A percentile compares a stretch with the other conserved stretches of the same genome.
Evolutionary conservation across 2,113 vertebrate species (phyloP).

Genomic region (Epinephelus cyanopodus): DNA sequence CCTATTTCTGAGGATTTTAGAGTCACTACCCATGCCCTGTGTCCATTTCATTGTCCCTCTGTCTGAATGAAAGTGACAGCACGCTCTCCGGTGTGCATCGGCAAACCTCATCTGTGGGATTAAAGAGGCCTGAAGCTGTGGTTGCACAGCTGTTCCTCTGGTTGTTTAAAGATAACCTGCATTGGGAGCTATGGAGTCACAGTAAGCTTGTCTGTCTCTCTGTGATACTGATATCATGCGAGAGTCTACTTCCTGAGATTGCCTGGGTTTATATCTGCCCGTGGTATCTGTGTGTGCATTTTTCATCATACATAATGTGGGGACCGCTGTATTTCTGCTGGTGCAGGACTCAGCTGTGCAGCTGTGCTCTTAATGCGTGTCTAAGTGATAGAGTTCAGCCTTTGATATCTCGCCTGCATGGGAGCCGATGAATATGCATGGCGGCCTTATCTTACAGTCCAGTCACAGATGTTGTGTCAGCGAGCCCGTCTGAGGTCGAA

Average conservation of each 20-base stretch:
- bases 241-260: constrained; percentile 58
- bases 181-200: constrained; percentile 38
- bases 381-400: constrained; percentile 54
- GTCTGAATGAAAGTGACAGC: constrained; percentile 63
- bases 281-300: constrained; percentile 35
- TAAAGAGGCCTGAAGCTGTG: constrained; percentile 62
- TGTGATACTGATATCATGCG: constrained; percentile 51
- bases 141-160: constrained; percentile 73
- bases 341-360: constrained; percentile 29
- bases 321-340: constrained; percentile 10
- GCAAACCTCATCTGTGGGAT: constrained; percentile 66
- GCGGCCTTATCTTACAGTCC: constrained; percentile 52
- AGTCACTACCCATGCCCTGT: constrained; percentile 24
- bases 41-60: constrained; percentile 58
- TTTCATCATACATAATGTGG: constrained; percentile 10
- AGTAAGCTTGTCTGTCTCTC: constrained; percentile 41
- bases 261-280: constrained; percentile 40
- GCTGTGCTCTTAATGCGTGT: constrained; percentile 39
- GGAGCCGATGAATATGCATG: constrained; percentile 55
- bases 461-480: constrained; percentile 56
- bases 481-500: constrained; percentile 15
- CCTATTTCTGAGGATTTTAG: constrained; percentile 22
- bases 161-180: constrained; percentile 76
- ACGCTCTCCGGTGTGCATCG: constrained; percentile 51
- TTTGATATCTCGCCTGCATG: constrained; percentile 51